Base-by-base conservation (phyloP, 2,113 vertebrate genomes). In the Myrmophylax atrothorax region DNA sequence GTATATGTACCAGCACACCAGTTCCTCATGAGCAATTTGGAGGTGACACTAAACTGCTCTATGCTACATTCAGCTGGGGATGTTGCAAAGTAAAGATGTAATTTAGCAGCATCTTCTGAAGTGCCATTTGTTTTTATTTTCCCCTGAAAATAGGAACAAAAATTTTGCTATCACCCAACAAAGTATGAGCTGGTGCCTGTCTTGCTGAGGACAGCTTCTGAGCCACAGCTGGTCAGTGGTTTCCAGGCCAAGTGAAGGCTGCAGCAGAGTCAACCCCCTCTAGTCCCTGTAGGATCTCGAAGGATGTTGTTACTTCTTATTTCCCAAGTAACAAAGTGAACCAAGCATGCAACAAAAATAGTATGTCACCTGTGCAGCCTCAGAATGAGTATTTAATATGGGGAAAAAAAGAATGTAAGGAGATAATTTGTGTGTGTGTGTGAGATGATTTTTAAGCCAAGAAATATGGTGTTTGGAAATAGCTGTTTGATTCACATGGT, bases 341-440 rank as follows among this genome's bases (percentile, higher is more conserved):
- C 6, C 13, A 90, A 75, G 26, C 40, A 38, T 3, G 17, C 13
- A 75, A 17, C 14, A 62, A 40, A 62, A 49, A 44, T 26, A 72
- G 14, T 17, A 40, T 23, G 33, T 78, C 77, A 87, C 25, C 52
- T 74, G 42, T 50, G 16, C 18, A 53, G 24, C 29, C 37, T 69
- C 63, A 90, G 15, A 91, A 35, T 12, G 25, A 78, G 5, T 31
- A 89, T 80, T 82, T 84, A 89, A 91, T 53, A 60, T 17, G 5
- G 10, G 6, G 22, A 11, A 1, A 0, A 4, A n/a, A 74, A 64
- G 11, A 10, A 33, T 0, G 0, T 18, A 44, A 68, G 23, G 50
- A 60, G 9, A 73, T 33, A 72, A 63, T 29, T 3, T 66, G 2
- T 28, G 5, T 77, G 2, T 24, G 15, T 44, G 18, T 60, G 7